Evolutionary conservation across 2,888 invertebrate genomes (phyloP), one percentile per base, ranked within the genome.

Genomic region (Oxycera nigricornis): DNA sequence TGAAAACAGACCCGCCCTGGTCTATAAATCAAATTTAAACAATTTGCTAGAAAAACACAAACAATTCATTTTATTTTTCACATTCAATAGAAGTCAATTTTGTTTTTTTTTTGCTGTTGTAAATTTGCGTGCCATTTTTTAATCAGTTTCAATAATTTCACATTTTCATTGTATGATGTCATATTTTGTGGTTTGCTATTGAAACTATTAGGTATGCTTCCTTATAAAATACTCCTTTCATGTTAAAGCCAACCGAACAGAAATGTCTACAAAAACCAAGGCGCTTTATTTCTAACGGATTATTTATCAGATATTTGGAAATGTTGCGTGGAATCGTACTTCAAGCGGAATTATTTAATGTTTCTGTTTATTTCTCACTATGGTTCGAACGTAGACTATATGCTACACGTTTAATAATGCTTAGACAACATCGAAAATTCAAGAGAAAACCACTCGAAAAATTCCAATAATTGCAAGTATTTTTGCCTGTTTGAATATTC

Each of bases 111-210:
- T n/a, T 26, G 26, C 39, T 24, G 9, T 62, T 39, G 35, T 39
- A 62, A 62, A 67, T 26, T 41, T 67, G 30, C 46, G 24, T 41
- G 41, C 46, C 39, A n/a, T n/a, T n/a, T n/a, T n/a, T n/a, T 67
- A 17, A 59, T 62, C 61, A 30, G 17, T 50, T 50, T 50, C 50
- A 39, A 39, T 39, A 39, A 50, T 50, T 50, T 50, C 17, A n/a
- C 14, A 50, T 50, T 11, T 50, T 24, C 24, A 55, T 55, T 22
- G 55, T 55, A 9, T 24, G 9, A 50, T 50, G 9, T 50, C 3
- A 22, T 24, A 55, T 55, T 28, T 55, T 55, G 2, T 24, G 22
- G 24, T 20, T n/a, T 55, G 17, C 24, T 55, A 14, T 17, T n/a
- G 50, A 4, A 50, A 3, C 50, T 17, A n/a, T 9, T 50, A 9